phyloP scores from a whole-genome alignment of 2,797 vertebrate species.

The Cossypha heuglini region DNA sequence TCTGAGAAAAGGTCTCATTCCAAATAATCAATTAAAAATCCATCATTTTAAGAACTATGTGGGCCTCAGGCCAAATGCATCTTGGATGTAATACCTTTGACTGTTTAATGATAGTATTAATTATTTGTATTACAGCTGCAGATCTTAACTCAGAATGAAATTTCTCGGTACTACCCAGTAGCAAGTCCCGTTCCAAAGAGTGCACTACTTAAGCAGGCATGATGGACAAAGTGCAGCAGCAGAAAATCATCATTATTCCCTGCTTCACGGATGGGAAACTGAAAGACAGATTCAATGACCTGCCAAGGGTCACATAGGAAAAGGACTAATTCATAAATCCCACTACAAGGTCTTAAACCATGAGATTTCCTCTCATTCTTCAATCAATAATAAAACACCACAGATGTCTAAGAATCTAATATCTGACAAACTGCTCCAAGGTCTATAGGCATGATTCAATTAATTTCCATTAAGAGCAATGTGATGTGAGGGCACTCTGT shows the following conservation, averaged over 20 bases:
- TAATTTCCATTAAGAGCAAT: slow-evolving; percentile 33
- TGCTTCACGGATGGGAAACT: slow-evolving; percentile 33
- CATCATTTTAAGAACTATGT: slow-evolving; percentile 41
- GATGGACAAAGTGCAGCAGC: slow-evolving; percentile 33
- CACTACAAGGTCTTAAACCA: slow-evolving; percentile 28
- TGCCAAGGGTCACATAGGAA: slow-evolving; percentile 21
- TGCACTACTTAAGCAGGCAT: neutral
- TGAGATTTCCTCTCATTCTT: slow-evolving; percentile 18
- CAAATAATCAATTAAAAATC: slow-evolving; percentile 69
- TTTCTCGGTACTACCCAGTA: neutral
- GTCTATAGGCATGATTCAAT: neutral
- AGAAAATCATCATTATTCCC: slow-evolving; percentile 41
- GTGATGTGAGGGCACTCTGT: neutral
- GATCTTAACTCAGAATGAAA: neutral
- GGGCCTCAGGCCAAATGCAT: slow-evolving; percentile 54
- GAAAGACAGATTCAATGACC: slow-evolving; percentile 38
- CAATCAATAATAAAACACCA: slow-evolving; percentile 44
- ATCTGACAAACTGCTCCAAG: slow-evolving; percentile 43
- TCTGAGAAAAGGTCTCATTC: slow-evolving; percentile 46
- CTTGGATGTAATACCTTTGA: slow-evolving; percentile 36
- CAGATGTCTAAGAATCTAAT: slow-evolving; percentile 23
- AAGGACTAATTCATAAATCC: slow-evolving; percentile 55
- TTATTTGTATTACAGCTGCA: slow-evolving; percentile 41
- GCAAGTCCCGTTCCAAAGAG: neutral
- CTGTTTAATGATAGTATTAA: slow-evolving; percentile 37